Evolutionary conservation across 2,113 vertebrate genomes (phyloP).

Genomic region (Alces alces): DNA sequence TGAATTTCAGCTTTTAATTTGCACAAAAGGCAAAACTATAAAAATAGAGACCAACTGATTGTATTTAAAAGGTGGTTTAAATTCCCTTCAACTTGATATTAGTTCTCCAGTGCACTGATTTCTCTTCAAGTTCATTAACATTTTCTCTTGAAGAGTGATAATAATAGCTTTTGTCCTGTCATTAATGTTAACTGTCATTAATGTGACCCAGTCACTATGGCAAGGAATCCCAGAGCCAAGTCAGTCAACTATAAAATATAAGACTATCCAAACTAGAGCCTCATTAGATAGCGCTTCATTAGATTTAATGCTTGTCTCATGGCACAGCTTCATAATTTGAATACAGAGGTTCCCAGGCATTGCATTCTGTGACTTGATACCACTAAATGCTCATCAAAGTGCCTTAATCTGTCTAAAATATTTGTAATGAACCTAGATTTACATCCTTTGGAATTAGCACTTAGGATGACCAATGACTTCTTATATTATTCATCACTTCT

Average conservation of each 20-base stretch:
- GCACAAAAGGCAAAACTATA: background rate
- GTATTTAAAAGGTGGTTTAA: background rate
- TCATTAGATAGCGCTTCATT: slow-evolving; percentile 23
- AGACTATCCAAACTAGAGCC: background rate
- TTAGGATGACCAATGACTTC: slow-evolving; percentile 14
- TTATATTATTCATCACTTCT: slow-evolving; percentile 19
- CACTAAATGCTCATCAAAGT: background rate
- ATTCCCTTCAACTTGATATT: slow-evolving; percentile 26
- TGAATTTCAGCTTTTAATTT: background rate
- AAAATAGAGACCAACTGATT: background rate
- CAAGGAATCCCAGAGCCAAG: background rate
- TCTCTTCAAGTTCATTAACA: background rate
- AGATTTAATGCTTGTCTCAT: slow-evolving; percentile 30
- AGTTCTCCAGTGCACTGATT: background rate
- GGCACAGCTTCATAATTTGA: background rate
- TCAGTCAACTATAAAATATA: slow-evolving; percentile 4
- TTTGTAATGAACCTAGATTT: slow-evolving; percentile 40
- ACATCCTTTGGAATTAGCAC: background rate
- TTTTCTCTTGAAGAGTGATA: background rate
- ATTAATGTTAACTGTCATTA: slow-evolving; percentile 24
- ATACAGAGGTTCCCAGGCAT: background rate
- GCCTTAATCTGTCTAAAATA: slow-evolving; percentile 30
- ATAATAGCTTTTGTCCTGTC: background rate
- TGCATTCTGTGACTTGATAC: background rate
- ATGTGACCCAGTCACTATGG: background rate